Evolutionary conservation across 2,113 vertebrate genomes (phyloP).

Genomic region (Pteruthius melanotis): DNA sequence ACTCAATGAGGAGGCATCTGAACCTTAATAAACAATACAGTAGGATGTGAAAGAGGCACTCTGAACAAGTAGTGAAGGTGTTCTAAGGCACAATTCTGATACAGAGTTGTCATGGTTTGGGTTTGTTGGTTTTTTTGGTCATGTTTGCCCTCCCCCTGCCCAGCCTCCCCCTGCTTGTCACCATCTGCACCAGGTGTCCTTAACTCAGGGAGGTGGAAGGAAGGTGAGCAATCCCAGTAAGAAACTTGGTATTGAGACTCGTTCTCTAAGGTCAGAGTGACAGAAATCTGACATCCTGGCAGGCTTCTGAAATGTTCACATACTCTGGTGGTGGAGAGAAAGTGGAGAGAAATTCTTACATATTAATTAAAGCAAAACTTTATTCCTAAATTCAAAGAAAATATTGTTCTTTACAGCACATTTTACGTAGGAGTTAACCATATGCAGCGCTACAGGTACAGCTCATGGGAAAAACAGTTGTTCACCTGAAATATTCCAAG

Average conservation of each 20-base stretch:
- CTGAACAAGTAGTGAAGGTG: background rate
- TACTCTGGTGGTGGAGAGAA: background rate
- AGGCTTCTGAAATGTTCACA: background rate
- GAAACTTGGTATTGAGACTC: background rate
- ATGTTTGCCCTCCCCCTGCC: background rate
- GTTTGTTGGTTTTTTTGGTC: background rate
- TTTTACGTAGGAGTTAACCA: background rate
- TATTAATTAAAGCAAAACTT: background rate
- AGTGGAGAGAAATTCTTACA: background rate
- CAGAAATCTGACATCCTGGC: background rate
- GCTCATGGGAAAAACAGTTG: background rate
- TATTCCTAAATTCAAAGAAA: background rate
- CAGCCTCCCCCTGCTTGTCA: background rate
- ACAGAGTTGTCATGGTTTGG: background rate
- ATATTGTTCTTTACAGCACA: background rate
- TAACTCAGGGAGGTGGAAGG: background rate
- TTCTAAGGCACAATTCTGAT: background rate
- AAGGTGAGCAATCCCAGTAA: background rate
- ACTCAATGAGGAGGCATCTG: background rate
- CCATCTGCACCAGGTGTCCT: background rate
- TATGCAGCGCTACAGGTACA: background rate
- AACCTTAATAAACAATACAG: background rate
- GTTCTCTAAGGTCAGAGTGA: background rate
- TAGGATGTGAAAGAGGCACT: background rate
- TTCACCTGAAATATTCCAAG: slow-evolving; percentile 1